phyloP scores from a whole-genome alignment of 2,888 invertebrate species.

The Drosophila neonasuta region DNA sequence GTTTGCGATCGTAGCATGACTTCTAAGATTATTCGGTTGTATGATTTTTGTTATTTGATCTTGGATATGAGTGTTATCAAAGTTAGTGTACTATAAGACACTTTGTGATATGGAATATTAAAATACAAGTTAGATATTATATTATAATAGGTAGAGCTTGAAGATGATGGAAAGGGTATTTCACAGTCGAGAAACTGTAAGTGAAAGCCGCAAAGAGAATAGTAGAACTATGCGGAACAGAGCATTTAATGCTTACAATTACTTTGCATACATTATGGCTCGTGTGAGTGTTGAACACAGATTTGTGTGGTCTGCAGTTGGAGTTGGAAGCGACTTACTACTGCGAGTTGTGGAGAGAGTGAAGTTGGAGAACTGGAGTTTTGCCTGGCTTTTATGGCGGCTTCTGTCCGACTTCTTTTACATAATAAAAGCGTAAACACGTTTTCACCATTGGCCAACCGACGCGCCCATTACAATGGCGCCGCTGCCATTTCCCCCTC shows the following conservation, averaged over 20 bases:
- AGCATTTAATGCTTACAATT: slow-evolving; percentile 72
- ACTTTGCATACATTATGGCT: slow-evolving; percentile 72
- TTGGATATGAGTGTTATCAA: too few relatives aligned
- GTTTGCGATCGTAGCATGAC: too few relatives aligned
- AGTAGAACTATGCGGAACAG: slow-evolving; percentile 31
- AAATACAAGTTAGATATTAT: too few relatives aligned
- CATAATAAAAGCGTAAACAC: slow-evolving; percentile 78
- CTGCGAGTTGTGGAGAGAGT: background rate
- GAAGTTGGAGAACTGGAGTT: slow-evolving; percentile 1
- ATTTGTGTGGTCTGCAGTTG: slow-evolving; percentile 34
- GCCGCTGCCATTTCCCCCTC: slow-evolving; percentile 40
- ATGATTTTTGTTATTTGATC: too few relatives aligned
- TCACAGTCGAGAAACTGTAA: slow-evolving; percentile 27
- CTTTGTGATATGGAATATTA: too few relatives aligned
- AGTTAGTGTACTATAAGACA: too few relatives aligned
- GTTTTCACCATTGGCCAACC: slow-evolving; percentile 70
- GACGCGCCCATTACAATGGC: slow-evolving; percentile 62
- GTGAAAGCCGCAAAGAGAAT: slow-evolving; percentile 28
- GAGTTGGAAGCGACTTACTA: slow-evolving; percentile 5
- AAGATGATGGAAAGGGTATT: background rate
- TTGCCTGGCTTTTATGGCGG: slow-evolving; percentile 38
- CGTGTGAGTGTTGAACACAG: slow-evolving; percentile 44
- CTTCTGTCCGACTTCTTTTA: slow-evolving; percentile 47
- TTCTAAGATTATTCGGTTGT: too few relatives aligned
- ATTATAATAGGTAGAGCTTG: too few relatives aligned